phyloP scores from a whole-genome alignment of 2,797 vertebrate species.

The Hirundo rustica region DNA sequence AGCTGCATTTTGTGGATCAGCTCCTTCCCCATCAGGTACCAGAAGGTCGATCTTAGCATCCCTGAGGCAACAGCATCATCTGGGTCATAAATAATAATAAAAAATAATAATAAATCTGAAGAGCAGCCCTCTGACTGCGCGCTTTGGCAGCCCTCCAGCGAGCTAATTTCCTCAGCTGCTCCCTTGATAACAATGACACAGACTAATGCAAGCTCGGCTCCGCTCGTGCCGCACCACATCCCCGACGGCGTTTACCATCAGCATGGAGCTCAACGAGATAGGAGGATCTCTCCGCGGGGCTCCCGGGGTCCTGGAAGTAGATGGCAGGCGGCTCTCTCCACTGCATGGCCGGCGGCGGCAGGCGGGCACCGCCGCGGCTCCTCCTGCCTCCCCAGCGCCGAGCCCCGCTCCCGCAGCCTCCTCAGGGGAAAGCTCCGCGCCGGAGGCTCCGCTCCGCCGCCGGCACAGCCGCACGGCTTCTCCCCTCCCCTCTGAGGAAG shows the following conservation, averaged over 20 bases:
- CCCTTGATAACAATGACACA: conserved; percentile 68
- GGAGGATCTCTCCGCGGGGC: conserved; percentile 43
- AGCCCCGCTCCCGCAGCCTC: neutral
- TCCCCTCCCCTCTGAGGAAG: neutral
- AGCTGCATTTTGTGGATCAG: conserved; percentile 17
- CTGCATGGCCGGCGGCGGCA: neutral
- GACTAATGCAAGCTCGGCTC: conserved; percentile 53
- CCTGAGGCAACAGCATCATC: conserved; percentile 58
- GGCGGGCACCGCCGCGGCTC: neutral
- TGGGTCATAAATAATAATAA: conserved; percentile 70
- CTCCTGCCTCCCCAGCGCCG: neutral
- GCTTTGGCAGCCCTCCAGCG: conserved; percentile 31
- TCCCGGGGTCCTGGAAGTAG: conserved; percentile 2
- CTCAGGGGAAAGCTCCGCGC: neutral
- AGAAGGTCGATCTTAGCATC: conserved; percentile 58
- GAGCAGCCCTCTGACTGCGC: conserved; percentile 47
- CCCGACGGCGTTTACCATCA: conserved; percentile 44
- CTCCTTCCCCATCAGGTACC: conserved; percentile 58
- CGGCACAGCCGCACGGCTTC: neutral
- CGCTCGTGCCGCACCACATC: conserved; percentile 46
- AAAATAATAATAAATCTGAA: conserved; percentile 64
- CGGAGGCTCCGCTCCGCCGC: neutral
- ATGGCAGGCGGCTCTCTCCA: neutral
- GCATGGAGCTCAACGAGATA: conserved; percentile 9
- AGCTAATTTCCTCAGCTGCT: conserved; percentile 61